Evolutionary conservation across 1,140 invertebrate genomes (phyloP), one percentile per base, ranked within the genome.

Genomic region (Schmidtea mediterranea): DNA sequence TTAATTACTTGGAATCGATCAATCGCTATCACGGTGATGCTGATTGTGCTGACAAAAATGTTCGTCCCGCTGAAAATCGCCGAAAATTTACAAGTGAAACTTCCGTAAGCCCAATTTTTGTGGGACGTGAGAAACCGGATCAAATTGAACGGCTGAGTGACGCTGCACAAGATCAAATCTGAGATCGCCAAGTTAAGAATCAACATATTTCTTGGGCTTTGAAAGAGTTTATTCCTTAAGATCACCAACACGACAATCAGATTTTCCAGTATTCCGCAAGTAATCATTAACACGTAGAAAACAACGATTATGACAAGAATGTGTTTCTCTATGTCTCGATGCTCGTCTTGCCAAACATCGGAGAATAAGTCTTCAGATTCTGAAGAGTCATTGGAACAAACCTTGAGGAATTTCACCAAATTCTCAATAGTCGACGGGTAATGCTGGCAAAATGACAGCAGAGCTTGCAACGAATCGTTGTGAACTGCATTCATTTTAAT

Each of bases 171-270:
- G 15, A 81, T 70, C 1, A 82, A 69, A 67, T 83, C 80, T 18
- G 79, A 81, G 9, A 82, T 75, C 6, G 80, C 80, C 54, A 82
- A 63, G 65, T 83, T 84, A n/a, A 82, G 73, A 50, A 84, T 82
- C 62, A 83, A 82, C 59, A 82, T 75, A 65, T 84, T 83, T 24
- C 43, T 21, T 10, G 79, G 65, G 22, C 80, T 82, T 24, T 79
- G 63, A 79, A 84, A 82, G 13, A 73, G 71, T 21, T 78, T 74
- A 58, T 82, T 82, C 47, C 76, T 66, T 18, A 77, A 72, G 13
- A 78, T 77, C 23, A 76, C 76, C 51, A 74, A 71, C 53, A 80
- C 78, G 48, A 82, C 79, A 5, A 83, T 67, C 15, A 72, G 74
- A 63, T 82, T 83, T 22, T 80, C 80, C 43, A 75, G 62, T 9